Base-by-base conservation (phyloP, 1,140 invertebrate species). In the Ostrea edulis region DNA sequence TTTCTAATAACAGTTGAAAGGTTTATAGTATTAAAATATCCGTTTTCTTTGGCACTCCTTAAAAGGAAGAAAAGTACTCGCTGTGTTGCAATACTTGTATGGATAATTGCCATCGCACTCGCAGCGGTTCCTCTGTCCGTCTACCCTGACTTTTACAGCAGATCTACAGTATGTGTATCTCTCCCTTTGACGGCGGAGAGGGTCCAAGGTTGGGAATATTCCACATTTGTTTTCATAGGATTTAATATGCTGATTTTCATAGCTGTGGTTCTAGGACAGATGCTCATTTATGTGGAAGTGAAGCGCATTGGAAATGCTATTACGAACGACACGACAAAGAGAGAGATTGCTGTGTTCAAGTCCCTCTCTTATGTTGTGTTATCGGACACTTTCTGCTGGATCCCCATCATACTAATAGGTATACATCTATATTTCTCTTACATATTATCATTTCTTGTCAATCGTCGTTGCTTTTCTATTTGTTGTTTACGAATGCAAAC, bases 1-100 rank as follows among this genome's bases (percentile, higher is more conserved):
- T 90, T 89, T n/a, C 82, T 92, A 7, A 92, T 94, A 35, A 92
- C 93, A 5, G 14, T 93, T 17, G 93, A 94, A 81, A 81, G 93
- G 20, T 90, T 90, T 51, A 52, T 94, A 8, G 87, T 86, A 3
- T 89, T 94, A 8, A 87, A 90, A 12, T 93, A 90, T 86, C 92
- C 93, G 4, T 93, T 94, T 52, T 20, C 82, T 2, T 7, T 17
- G 17, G 35, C 9, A 52, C 11, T 53, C 1, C 2, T 54, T 20
- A 84, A 51, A 17, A 52, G 14, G 2, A 35, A 89, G 77, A 55
- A 86, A 86, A 35, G 0, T 12, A 17, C 52, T 54, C 8, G n/a
- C 0, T 11, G 22, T 8, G 14, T 25, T 55, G 2, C 53, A 54
- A n/a, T 84, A 14, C 8, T 35, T n/a, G 53, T 55, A 4, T 84